These are phyloP conservation scores for Orchesella cincta DNA, from an alignment of 1,140 invertebrate species.

Conservation along the genomic window DNA sequence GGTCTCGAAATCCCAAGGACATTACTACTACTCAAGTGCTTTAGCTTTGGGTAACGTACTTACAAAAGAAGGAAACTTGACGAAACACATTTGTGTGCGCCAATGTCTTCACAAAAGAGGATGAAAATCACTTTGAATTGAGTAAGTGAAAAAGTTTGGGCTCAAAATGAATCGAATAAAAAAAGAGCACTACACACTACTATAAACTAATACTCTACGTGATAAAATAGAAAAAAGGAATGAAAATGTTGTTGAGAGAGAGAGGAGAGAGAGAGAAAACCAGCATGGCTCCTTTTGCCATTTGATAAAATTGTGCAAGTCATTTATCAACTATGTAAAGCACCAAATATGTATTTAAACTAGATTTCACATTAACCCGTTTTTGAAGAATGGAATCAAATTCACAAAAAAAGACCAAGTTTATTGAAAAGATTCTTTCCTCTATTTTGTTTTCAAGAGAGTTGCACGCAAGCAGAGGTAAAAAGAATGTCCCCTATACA, in stretches of 20 bases:
- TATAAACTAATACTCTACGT: slow-evolving; percentile 20
- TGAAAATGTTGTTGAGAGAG: background rate
- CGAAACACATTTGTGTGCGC: background rate
- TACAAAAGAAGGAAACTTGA: background rate
- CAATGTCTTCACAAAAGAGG: slow-evolving; percentile 13
- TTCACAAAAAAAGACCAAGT: too few relatives aligned
- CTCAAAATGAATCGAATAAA: slow-evolving; percentile 14
- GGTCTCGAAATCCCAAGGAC: slow-evolving; percentile 13
- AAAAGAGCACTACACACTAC: background rate
- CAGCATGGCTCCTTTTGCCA: slow-evolving; percentile 11
- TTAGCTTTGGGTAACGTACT: background rate
- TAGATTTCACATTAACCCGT: slow-evolving; percentile 17
- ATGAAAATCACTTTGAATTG: slow-evolving; percentile 20
- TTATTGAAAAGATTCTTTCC: too few relatives aligned
- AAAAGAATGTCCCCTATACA: too few relatives aligned
- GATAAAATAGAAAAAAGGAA: slow-evolving; percentile 8
- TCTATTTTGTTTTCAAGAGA: too few relatives aligned
- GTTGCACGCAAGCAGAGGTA: too few relatives aligned
- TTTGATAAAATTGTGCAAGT: slow-evolving; percentile 20
- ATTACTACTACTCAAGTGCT: background rate
- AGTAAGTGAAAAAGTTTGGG: slow-evolving; percentile 18
- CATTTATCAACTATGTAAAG: slow-evolving; percentile 12
- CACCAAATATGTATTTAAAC: slow-evolving; percentile 3
- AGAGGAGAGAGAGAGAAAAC: slow-evolving; percentile 9
- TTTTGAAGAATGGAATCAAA: too few relatives aligned